Conservation (phyloP, 1,140 invertebrate genomes). For the Drosophila ohnishii region DNA sequence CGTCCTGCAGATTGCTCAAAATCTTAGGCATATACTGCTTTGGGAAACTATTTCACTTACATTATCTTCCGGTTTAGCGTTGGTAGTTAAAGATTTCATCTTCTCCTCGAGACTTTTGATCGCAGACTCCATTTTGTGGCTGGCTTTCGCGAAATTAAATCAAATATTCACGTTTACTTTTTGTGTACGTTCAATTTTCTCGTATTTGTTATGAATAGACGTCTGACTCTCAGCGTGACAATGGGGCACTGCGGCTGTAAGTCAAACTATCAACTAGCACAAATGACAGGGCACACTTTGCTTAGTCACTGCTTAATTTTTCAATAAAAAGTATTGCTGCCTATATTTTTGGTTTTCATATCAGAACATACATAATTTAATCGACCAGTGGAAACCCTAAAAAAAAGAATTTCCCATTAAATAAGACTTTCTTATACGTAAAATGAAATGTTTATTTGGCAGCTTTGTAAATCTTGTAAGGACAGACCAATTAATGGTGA, state of each 20-base stretch:
- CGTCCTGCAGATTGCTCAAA: slow-evolving; percentile 3
- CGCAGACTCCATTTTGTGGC: background rate
- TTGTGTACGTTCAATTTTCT: background rate
- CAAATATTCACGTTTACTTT: background rate
- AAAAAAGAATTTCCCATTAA: slow-evolving; percentile 32
- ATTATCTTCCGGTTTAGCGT: background rate
- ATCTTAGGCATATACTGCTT: background rate
- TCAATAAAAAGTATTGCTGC: background rate
- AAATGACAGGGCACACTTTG: slow-evolving; percentile 20
- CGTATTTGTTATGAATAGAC: background rate
- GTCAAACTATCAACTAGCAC: background rate
- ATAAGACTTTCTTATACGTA: slow-evolving; percentile 25
- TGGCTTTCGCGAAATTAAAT: background rate
- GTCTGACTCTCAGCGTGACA: background rate
- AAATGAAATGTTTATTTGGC: slow-evolving; percentile 34
- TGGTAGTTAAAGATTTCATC: background rate
- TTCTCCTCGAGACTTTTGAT: background rate
- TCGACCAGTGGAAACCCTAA: background rate
- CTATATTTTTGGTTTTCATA: background rate
- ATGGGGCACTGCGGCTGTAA: slow-evolving; percentile 3
- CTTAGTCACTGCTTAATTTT: background rate
- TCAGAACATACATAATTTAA: background rate
- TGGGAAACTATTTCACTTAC: slow-evolving; percentile 17
- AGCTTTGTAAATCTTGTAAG: slow-evolving; percentile 1
- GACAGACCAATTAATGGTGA: slow-evolving; percentile 42